Evolutionary conservation across 1,140 invertebrate species (phyloP), one percentile per base, ranked within the genome.

Genomic region (Drosophila punjabiensis): DNA sequence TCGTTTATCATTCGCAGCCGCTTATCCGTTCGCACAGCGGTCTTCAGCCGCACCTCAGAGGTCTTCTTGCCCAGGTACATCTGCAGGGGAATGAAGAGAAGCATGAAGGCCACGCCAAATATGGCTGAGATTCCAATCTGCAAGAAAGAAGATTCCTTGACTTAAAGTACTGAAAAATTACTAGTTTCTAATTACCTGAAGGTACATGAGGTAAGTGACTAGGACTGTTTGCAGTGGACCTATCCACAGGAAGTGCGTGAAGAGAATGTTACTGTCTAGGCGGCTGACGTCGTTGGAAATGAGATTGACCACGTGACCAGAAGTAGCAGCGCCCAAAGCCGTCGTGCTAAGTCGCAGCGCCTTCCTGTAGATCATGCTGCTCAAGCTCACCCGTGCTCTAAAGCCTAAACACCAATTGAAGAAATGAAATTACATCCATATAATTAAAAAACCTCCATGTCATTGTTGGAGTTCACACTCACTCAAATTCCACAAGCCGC

Each of bases 271-370:
- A 61, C 95, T 94, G 88, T 97, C 96, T 77, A 97, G 95, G 16
- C 95, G 94, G 60, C 95, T 95, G 41, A 97, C 95, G 92, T 99
- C 98, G 93, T 98, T 99, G 1, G 98, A 98, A 55, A 99, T 94
- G 3, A 99, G 94, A 93, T 99, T 99, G 1, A 99, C 96, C 85
- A 99, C 96, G 94, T 99, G 96, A 3, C 98, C 98, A 37, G 95
- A 95, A 3, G 97, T 97, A 0, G 96, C 97, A 79, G 96, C 94
- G 4, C 95, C 95, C 39, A 98, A 88, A 1, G 97, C 95, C 3
- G 94, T 95, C 73, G 95, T 95, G 43, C 95, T 96, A 4, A 97
- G 85, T 8, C 94, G 94, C 14, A 97, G 89, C 3, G 95, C 94
- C 95, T 98, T 98, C 84, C 96, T 95, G 89, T 98, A 98, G 48